Percentiles rank a stretch among this genome's conserved stretches.
Conservation (phyloP, 2,888 invertebrate genomes). For the Sturmia bella region DNA sequence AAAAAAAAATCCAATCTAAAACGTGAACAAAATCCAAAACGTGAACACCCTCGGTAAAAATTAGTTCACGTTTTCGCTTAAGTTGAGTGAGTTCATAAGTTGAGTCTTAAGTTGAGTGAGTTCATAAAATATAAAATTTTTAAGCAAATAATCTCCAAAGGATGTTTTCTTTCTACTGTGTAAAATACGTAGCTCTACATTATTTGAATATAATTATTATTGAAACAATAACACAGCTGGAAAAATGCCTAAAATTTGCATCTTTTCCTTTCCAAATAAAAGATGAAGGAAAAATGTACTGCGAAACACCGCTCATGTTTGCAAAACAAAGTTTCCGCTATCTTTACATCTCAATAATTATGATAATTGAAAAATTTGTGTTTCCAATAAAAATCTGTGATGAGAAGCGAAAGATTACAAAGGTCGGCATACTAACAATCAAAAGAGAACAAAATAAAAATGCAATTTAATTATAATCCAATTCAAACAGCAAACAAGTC, state of each 20-base stretch:
- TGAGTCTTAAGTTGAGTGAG: too few relatives aligned
- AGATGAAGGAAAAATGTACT: slow-evolving; percentile 17
- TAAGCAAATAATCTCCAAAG: too few relatives aligned
- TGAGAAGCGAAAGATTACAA: not conserved
- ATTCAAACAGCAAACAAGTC: slow-evolving; percentile 29
- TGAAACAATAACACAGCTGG: slow-evolving; percentile 53
- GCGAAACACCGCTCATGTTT: slow-evolving; percentile 24
- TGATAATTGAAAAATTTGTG: slow-evolving; percentile 13
- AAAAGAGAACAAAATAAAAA: slow-evolving; percentile 28
- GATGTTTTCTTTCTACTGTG: not conserved
- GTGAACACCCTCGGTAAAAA: too few relatives aligned
- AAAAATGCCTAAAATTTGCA: slow-evolving; percentile 35
- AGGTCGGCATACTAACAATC: slow-evolving; percentile 3
- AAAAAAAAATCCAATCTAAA: too few relatives aligned
- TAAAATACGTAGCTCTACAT: slow-evolving; percentile 22
- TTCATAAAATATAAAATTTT: too few relatives aligned
- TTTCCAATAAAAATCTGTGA: slow-evolving; percentile 18
- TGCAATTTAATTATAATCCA: slow-evolving; percentile 64
- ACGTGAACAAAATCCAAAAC: too few relatives aligned
- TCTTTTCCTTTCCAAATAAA: slow-evolving; percentile 8
- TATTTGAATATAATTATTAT: slow-evolving; percentile 12
- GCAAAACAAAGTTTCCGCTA: slow-evolving; percentile 20
- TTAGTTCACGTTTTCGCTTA: too few relatives aligned
- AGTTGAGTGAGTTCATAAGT: too few relatives aligned
- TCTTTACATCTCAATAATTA: slow-evolving; percentile 32